Base-by-base conservation (phyloP, 1,140 invertebrate genomes). In the Popillia japonica region DNA sequence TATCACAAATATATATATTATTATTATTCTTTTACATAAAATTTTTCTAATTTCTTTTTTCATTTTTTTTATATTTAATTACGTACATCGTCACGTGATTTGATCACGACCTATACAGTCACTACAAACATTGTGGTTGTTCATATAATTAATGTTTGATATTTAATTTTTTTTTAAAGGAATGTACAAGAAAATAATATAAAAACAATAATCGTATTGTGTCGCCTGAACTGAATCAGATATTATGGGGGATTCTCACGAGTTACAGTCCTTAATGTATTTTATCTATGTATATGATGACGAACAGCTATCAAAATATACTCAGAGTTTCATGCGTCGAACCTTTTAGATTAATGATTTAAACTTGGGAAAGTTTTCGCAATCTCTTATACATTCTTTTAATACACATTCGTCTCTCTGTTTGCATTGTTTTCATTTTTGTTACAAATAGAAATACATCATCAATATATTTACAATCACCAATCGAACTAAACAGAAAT, bases 1-100 rank as follows among this genome's bases (percentile, higher is more conserved):
- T 68, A 68, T 68, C 61, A 68, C 61, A 68, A 68, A 68, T 68
- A 68, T 68, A 68, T 68, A 68, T 68, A 68, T 68, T 48, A 64
- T 64, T 34, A 68, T 68, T 68, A 27, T 68, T 68, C 27, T 68
- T 68, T 68, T 23, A 68, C 27, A 68, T 34, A 68, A 27, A 68
- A 68, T 27, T 68, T 48, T 68, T 68, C 61, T 68, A 68, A 68
- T 68, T 68, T 68, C 27, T 68, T 68, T 68, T 48, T 48, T 48
- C 44, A 34, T 34, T 34, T 34, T 34, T n/a, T 64, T 68, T 68
- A 68, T 68, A 23, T 23, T 48, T 68, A 68, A 68, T 68, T 68
- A 68, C 61, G 61, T 68, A 68, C 61, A 68, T 68, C 22, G 61
- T 68, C 61, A 68, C 61, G 61, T 68, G 61, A 68, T 68, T 20